A percentile compares a stretch with the other conserved stretches of the same genome.
These are phyloP conservation scores for Nasonia giraulti DNA, from an alignment of 1,140 invertebrate genomes.

Conservation along the genomic window DNA sequence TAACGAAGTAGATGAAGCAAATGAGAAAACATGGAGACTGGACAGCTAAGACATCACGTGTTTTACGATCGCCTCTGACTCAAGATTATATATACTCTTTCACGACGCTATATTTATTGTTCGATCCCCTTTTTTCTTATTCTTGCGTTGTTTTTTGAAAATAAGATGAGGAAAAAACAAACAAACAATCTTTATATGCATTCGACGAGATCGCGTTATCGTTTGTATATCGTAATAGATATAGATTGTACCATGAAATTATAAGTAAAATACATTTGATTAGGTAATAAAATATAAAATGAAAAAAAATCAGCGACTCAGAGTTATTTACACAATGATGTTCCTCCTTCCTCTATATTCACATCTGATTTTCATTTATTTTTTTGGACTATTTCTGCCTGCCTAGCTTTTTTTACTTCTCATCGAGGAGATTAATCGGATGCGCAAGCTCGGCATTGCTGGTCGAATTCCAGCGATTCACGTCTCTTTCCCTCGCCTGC, in stretches of 20 bases:
- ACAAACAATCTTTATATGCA: constrained; percentile 57
- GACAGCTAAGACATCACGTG: constrained; percentile 49
- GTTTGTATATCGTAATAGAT: constrained; percentile 75
- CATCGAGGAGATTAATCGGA: too few species aligned
- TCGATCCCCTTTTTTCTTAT: constrained; percentile 57
- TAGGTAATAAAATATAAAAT: constrained; percentile 71
- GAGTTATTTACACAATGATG: background rate
- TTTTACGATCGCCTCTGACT: constrained; percentile 53
- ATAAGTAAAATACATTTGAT: constrained; percentile 76
- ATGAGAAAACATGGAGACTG: constrained; percentile 41
- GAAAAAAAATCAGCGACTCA: constrained; percentile 24
- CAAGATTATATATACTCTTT: constrained; percentile 50
- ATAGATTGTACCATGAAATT: constrained; percentile 76
- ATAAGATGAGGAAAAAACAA: constrained; percentile 25
- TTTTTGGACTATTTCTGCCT: background rate
- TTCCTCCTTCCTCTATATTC: too few species aligned
- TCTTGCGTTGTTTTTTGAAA: constrained; percentile 62
- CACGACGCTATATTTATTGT: constrained; percentile 59
- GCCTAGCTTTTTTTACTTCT: too few species aligned
- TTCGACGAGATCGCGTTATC: constrained; percentile 70
- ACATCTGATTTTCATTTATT: background rate
- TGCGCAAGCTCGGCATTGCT: too few species aligned
- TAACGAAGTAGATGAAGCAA: constrained; percentile 25
- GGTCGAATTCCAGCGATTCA: too few species aligned
- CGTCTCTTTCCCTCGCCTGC: too few species aligned